These are phyloP conservation scores for Rhingia campestris DNA, from an alignment of 2,888 invertebrate species.

Conservation along the genomic window DNA sequence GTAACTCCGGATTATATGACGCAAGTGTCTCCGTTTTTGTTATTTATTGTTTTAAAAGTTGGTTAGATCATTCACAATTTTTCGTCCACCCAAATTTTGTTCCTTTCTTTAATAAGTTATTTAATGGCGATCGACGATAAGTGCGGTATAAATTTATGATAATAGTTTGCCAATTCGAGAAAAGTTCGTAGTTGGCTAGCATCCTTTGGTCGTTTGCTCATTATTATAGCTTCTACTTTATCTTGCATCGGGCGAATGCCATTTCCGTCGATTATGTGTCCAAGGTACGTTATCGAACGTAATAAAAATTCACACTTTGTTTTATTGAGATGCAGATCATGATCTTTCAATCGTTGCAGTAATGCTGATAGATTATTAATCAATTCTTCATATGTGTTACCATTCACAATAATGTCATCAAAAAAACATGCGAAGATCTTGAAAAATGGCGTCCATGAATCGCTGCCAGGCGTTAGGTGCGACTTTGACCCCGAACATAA, in stretches of 20 bases:
- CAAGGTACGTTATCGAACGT: constrained; percentile 27
- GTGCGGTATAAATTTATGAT: background rate
- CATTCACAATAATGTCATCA: constrained; percentile 30
- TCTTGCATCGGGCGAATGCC: constrained; percentile 39
- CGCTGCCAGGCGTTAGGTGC: constrained; percentile 17
- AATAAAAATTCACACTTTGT: constrained; percentile 12
- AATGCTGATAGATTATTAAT: background rate
- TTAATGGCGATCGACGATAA: background rate
- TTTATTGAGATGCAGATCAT: background rate
- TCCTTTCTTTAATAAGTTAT: constrained; percentile 7
- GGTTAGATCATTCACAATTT: constrained; percentile 1
- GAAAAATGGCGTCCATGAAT: constrained; percentile 13
- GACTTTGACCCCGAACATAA: constrained; percentile 23
- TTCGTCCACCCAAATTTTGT: constrained; percentile 6
- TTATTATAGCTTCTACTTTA: constrained; percentile 30
- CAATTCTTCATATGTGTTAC: constrained; percentile 8
- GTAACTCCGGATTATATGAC: too few species aligned
- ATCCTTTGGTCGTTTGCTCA: constrained; percentile 44
- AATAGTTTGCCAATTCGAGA: constrained; percentile 19
- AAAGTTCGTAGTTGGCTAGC: constrained; percentile 22
- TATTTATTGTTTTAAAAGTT: background rate
- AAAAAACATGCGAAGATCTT: constrained; percentile 27
- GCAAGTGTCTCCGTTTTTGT: too few species aligned
- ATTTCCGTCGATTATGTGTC: constrained; percentile 21
- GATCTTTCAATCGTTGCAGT: background rate